These are phyloP conservation scores for Syrrhaptes paradoxus DNA, from an alignment of 2,113 vertebrate genomes.

Conservation along the genomic window DNA sequence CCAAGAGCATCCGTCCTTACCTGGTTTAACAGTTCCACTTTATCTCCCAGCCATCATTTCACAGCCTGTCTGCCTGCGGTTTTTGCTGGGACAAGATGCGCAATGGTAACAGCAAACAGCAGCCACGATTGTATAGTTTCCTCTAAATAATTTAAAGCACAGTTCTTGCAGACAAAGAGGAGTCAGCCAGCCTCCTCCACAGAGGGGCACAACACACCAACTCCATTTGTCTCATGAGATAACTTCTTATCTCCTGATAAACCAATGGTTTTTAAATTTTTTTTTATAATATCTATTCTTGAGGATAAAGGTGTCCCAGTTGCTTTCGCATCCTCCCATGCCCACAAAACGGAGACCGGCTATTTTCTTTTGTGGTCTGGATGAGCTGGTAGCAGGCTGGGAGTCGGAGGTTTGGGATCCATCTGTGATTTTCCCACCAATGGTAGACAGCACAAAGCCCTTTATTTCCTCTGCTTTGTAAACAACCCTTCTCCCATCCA, in stretches of 20 bases:
- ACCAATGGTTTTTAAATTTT: neutral
- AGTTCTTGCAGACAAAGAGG: neutral
- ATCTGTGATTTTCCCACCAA: neutral
- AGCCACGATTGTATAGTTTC: neutral
- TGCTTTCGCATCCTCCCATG: neutral
- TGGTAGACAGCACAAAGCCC: neutral
- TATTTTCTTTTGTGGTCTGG: neutral
- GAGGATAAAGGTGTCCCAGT: neutral
- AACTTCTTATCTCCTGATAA: neutral
- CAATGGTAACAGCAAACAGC: neutral
- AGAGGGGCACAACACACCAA: neutral
- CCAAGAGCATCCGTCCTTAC: neutral
- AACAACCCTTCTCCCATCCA: neutral
- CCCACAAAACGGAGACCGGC: accelerated
- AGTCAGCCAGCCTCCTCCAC: neutral
- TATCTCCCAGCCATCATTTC: neutral
- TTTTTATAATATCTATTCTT: neutral
- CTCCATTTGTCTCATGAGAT: neutral
- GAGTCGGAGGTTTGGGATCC: neutral
- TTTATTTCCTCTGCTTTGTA: neutral
- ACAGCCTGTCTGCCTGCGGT: neutral
- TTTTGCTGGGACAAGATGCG: neutral
- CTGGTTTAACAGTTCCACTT: neutral
- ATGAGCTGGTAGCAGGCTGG: neutral
- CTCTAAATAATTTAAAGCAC: neutral